Evolutionary conservation across 2,888 invertebrate species (phyloP).

Genomic region (Drosophila barbarae): DNA sequence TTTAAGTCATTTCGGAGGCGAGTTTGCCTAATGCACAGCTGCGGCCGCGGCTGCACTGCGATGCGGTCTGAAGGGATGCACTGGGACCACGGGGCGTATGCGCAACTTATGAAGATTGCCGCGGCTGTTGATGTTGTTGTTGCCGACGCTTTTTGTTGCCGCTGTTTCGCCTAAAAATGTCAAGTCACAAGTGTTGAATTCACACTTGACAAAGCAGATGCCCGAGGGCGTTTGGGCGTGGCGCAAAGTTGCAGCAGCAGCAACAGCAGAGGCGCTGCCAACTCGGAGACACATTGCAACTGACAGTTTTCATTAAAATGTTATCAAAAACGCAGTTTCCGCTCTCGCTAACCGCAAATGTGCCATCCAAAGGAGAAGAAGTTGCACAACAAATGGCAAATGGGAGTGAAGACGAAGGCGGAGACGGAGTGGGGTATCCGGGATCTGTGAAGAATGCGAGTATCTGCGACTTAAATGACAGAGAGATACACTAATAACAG

Average conservation of each 20-base stretch:
- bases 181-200: constrained; percentile 74
- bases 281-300: constrained; percentile 54
- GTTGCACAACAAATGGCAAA: constrained; percentile 21
- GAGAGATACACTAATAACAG: constrained; percentile 59
- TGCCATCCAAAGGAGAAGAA: constrained; percentile 38
- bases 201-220: constrained; percentile 69
- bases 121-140: constrained; percentile 42
- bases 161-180: constrained; percentile 68
- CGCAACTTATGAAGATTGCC: constrained; percentile 63
- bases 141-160: constrained; percentile 27
- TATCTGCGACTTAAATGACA: constrained; percentile 52
- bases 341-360: constrained; percentile 57
- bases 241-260: constrained; percentile 32
- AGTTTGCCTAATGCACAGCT: constrained; percentile 66
- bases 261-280: constrained; percentile 19
- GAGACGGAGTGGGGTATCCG: neutral
- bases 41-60: constrained; percentile 37
- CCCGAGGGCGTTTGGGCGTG: constrained; percentile 39
- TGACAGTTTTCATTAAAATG: constrained; percentile 77
- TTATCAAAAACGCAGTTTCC: constrained; percentile 72
- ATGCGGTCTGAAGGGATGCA: constrained; percentile 3
- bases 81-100: constrained; percentile 50
- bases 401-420: neutral
- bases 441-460: constrained; percentile 18
- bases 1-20: constrained; percentile 47